These are phyloP conservation scores for Plectrocnemia conspersa DNA, from an alignment of 1,140 invertebrate genomes.

Conservation along the genomic window DNA sequence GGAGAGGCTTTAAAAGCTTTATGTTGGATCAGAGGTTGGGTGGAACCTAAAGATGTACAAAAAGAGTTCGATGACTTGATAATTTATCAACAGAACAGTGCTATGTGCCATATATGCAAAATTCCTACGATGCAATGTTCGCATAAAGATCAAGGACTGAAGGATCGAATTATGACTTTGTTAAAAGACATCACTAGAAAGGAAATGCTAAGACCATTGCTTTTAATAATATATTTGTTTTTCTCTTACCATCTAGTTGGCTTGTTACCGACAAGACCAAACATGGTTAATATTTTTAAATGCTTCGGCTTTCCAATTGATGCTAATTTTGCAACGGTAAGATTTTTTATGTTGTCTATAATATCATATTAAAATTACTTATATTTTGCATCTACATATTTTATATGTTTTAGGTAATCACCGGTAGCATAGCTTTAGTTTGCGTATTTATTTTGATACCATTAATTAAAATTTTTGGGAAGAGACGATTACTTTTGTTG, in stretches of 20 bases:
- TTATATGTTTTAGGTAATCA: conserved; percentile 42
- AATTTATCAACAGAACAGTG: conserved; percentile 40
- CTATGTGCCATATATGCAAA: conserved; percentile 38
- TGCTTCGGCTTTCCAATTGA: conserved; percentile 48
- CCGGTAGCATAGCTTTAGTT: conserved; percentile 43
- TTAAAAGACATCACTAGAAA: conserved; percentile 47
- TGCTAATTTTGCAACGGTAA: conserved; percentile 46
- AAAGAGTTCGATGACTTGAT: conserved; percentile 48
- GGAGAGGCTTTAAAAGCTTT: conserved; percentile 50
- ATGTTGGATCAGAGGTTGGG: conserved; percentile 53
- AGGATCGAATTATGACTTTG: conserved; percentile 17
- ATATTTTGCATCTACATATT: conserved; percentile 4
- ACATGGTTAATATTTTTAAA: conserved; percentile 53
- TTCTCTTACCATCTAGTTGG: conserved; percentile 51
- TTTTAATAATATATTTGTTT: conserved; percentile 49
- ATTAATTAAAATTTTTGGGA: conserved; percentile 54
- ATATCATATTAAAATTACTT: background rate
- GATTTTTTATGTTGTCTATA: conserved; percentile 26
- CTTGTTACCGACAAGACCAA: conserved; percentile 55
- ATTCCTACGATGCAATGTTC: conserved; percentile 13
- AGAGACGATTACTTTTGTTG: conserved; percentile 40
- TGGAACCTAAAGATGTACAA: conserved; percentile 42
- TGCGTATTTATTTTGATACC: conserved; percentile 40
- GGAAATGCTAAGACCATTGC: conserved; percentile 49
- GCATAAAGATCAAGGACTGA: conserved; percentile 16